A percentile compares a stretch with the other conserved stretches of the same genome.
Conservation (phyloP, 2,113 vertebrate genomes). For the Neodon shergylaensis region DNA sequence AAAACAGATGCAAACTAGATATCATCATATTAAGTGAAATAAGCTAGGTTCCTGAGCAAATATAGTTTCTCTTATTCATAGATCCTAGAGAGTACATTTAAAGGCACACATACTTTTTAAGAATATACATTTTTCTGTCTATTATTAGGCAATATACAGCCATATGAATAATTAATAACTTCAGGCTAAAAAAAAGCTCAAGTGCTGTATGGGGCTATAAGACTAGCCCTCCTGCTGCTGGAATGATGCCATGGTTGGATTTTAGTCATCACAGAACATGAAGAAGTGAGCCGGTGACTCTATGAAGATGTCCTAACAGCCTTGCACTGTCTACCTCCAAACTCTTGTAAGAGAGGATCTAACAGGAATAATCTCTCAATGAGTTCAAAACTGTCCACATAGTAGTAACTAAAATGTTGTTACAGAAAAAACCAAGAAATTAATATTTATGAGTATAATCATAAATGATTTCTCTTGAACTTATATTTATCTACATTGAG, state of each 20-base stretch:
- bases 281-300: background rate
- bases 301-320: background rate
- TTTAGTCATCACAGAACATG: background rate
- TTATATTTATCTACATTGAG: background rate
- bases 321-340: background rate
- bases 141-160: background rate
- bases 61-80: background rate
- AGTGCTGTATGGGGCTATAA: background rate
- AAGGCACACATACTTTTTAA: background rate
- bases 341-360: background rate
- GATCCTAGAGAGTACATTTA: background rate
- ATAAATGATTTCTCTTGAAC: background rate
- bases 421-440: background rate
- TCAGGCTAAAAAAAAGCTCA: background rate
- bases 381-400: background rate
- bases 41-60: background rate
- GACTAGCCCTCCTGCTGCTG: background rate
- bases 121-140: background rate
- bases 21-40: background rate
- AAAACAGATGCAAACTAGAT: background rate
- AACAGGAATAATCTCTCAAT: background rate
- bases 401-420: background rate
- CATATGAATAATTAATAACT: background rate
- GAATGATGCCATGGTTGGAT: background rate
- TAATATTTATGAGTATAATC: background rate